Percentiles rank a stretch among this genome's conserved stretches.
phyloP scores from a whole-genome alignment of 2,888 invertebrate genomes.

The Holacanthella duospinosa region DNA sequence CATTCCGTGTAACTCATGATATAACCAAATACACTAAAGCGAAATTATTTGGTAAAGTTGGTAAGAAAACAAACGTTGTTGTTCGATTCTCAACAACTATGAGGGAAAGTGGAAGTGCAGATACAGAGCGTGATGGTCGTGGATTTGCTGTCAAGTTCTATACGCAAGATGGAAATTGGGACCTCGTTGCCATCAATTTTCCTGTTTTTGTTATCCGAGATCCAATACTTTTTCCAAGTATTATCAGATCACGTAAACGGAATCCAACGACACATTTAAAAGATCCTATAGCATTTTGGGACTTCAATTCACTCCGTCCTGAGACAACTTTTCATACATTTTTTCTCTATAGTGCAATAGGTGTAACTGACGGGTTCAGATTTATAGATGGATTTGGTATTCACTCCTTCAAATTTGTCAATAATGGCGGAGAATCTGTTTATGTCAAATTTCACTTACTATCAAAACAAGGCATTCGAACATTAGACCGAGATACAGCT shows the following conservation, averaged over 20 bases:
- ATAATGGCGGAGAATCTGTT: constrained; percentile 50
- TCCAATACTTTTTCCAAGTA: constrained; percentile 79
- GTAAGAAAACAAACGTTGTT: constrained; percentile 64
- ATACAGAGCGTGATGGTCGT: constrained; percentile 50
- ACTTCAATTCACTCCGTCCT: too few relatives aligned
- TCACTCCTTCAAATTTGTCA: constrained; percentile 56
- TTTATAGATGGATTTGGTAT: constrained; percentile 94
- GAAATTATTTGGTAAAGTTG: neutral
- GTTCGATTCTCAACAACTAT: constrained; percentile 75
- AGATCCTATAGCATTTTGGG: constrained; percentile 70
- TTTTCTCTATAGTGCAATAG: constrained; percentile 80
- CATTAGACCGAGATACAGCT: too few relatives aligned
- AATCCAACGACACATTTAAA: constrained; percentile 70
- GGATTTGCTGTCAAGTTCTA: constrained; percentile 48
- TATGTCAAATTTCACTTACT: constrained; percentile 65
- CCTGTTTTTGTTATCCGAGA: constrained; percentile 89
- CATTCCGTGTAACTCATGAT: neutral
- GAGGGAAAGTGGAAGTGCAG: constrained; percentile 65
- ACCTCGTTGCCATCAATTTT: constrained; percentile 84
- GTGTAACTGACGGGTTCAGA: constrained; percentile 82
- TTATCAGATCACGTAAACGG: constrained; percentile 93
- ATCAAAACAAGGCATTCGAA: too few relatives aligned
- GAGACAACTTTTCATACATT: constrained; percentile 74
- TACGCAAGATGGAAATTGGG: constrained; percentile 59
- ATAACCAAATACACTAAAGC: neutral